Evolutionary conservation across 2,113 vertebrate species (phyloP).

Genomic region (Brachypodius melanocephalos): DNA sequence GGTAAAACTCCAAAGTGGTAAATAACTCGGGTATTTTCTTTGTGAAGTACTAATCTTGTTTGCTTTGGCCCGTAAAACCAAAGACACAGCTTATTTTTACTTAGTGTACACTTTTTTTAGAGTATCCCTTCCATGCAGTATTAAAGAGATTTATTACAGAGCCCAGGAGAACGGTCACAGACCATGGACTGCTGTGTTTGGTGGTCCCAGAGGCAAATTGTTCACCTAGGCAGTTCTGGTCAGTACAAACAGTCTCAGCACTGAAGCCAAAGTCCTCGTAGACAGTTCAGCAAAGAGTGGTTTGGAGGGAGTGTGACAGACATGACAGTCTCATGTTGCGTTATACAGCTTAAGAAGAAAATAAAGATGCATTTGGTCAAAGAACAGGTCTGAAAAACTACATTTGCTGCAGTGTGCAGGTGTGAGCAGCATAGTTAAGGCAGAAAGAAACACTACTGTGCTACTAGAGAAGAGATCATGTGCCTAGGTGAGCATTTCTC

Average conservation of each 20-base stretch:
- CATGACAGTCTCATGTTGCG: fast-evolving
- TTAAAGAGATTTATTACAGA: neutral
- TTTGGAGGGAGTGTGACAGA: neutral
- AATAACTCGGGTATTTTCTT: slow-evolving; percentile 44
- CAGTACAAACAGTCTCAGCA: neutral
- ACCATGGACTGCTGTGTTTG: neutral
- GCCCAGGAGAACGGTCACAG: neutral
- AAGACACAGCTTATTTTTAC: slow-evolving; percentile 16
- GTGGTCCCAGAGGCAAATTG: neutral
- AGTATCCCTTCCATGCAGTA: neutral
- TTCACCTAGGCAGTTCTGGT: neutral
- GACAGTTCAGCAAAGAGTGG: neutral
- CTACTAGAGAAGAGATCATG: neutral
- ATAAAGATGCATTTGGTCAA: neutral
- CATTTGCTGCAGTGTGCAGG: neutral
- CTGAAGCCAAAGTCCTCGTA: neutral
- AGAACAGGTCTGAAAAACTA: neutral
- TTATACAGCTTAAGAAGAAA: neutral
- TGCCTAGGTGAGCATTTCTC: neutral
- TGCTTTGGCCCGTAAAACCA: slow-evolving; percentile 17
- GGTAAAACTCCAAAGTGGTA: slow-evolving; percentile 30
- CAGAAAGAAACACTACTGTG: neutral
- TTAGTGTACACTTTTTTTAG: neutral
- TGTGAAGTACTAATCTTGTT: slow-evolving; percentile 25
- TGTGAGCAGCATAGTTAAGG: neutral